Conservation (phyloP, 2,797 vertebrate genomes). For the Microctenopoma steveboyesi region DNA sequence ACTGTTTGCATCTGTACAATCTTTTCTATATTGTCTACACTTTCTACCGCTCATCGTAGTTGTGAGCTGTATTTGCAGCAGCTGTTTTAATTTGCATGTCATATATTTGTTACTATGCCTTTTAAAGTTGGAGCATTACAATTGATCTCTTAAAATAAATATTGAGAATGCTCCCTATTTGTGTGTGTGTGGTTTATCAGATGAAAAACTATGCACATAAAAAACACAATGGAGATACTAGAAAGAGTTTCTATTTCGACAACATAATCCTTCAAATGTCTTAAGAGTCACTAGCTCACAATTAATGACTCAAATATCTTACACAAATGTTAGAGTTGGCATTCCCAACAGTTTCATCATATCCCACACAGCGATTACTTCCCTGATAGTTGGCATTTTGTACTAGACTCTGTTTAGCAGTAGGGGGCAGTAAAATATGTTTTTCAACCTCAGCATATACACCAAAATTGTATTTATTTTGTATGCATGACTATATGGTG, state of each 20-base stretch:
- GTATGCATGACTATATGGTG: conserved; percentile 5
- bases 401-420: conserved; percentile 37
- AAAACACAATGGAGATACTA: not conserved
- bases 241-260: not conserved
- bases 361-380: not conserved
- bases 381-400: not conserved
- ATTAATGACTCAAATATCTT: not conserved
- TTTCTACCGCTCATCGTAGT: conserved; percentile 11
- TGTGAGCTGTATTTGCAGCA: conserved; percentile 21
- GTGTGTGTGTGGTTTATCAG: conserved; percentile 2
- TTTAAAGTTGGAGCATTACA: conserved; percentile 20
- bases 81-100: conserved; percentile 19
- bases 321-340: too few species aligned
- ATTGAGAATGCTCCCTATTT: not conserved
- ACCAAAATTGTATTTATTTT: conserved; percentile 6
- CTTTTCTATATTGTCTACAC: conserved; percentile 27
- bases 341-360: not conserved
- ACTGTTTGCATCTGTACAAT: conserved; percentile 34
- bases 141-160: conserved; percentile 54
- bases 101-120: conserved; percentile 13
- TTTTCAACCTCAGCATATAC: not conserved
- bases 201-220: not conserved
- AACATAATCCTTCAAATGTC: not conserved
- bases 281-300: not conserved
- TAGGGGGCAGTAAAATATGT: conserved; percentile 59